Conservation (phyloP, 2,113 vertebrate species). For the Mustela nigripes region DNA sequence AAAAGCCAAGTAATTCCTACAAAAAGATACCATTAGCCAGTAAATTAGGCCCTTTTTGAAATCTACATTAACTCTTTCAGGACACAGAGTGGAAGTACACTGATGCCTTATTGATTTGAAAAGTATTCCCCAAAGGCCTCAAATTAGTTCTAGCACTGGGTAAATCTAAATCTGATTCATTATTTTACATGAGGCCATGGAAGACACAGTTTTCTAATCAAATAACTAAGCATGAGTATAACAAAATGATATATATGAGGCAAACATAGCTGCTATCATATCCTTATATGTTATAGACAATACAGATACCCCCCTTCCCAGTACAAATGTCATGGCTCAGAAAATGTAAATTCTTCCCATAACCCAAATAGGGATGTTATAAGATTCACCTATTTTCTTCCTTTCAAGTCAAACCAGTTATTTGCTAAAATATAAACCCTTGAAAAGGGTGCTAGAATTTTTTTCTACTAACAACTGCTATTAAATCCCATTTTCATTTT, state of each 20-base stretch:
- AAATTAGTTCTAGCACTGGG: neutral
- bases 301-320: neutral
- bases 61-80: conserved; percentile 61
- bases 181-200: neutral
- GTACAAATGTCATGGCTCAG: neutral
- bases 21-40: conserved; percentile 67
- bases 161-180: conserved; percentile 15
- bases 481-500: conserved; percentile 26
- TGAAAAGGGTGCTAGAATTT: neutral
- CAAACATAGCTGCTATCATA: neutral
- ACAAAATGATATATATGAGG: neutral
- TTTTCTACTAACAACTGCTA: conserved; percentile 19
- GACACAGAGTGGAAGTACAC: neutral
- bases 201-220: neutral
- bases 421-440: neutral
- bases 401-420: neutral
- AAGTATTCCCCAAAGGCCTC: neutral
- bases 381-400: neutral
- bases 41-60: conserved; percentile 65
- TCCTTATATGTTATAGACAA: neutral
- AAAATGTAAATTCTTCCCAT: conserved; percentile 47
- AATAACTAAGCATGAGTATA: neutral
- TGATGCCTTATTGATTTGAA: neutral
- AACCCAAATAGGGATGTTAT: neutral
- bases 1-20: conserved; percentile 67